A percentile compares a stretch with the other conserved stretches of the same genome.
Conservation (phyloP, 2,113 vertebrate species). For the Donacobius atricapilla region DNA sequence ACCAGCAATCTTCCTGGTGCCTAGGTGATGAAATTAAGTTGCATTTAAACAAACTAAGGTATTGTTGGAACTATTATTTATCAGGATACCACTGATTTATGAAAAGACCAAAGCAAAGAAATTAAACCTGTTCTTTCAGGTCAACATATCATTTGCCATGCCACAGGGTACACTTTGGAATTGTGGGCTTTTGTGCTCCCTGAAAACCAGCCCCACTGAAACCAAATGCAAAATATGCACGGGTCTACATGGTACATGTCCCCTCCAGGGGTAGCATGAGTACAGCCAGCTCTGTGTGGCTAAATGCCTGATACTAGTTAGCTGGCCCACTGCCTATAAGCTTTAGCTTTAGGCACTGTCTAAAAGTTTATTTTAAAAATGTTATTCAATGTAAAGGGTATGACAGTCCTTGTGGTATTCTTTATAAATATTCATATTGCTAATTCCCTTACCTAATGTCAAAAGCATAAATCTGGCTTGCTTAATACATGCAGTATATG, state of each 20-base stretch:
- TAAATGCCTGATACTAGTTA: not conserved
- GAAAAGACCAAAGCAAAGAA: not conserved
- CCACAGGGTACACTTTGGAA: not conserved
- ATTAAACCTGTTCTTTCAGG: not conserved
- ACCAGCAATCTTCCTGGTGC: not conserved
- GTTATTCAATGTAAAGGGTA: not conserved
- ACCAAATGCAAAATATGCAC: not conserved
- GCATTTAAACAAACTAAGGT: not conserved
- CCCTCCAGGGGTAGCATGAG: not conserved
- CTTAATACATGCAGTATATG: not conserved
- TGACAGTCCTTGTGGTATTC: not conserved
- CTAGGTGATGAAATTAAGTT: not conserved
- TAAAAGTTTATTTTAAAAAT: not conserved
- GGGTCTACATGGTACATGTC: not conserved
- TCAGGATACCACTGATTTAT: not conserved
- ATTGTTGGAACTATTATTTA: not conserved
- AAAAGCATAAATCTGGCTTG: conserved; percentile 2
- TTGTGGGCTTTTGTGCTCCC: rapidly evolving
- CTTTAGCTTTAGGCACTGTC: not conserved
- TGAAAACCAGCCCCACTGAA: not conserved
- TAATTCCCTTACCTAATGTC: conserved; percentile 25
- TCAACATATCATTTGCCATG: not conserved
- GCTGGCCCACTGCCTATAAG: not conserved
- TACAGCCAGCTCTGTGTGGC: not conserved
- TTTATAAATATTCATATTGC: not conserved